These are phyloP conservation scores for Entomobrya multifasciata DNA, from an alignment of 2,888 invertebrate genomes.

Conservation along the genomic window DNA sequence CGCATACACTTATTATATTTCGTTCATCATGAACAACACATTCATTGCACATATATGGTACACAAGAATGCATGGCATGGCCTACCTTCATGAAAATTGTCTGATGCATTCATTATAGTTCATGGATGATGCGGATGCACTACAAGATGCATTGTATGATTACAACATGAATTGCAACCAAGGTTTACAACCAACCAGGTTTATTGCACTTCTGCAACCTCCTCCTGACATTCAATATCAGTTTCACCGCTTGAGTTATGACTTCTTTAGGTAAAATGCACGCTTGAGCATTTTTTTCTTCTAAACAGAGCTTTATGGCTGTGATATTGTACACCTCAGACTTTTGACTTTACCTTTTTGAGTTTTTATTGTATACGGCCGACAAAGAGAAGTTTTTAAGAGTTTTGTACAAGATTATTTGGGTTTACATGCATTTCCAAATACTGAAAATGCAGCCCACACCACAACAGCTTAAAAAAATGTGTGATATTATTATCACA, in stretches of 20 bases:
- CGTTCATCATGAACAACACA: no score
- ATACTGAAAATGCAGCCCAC: no score
- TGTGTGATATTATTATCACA: no score
- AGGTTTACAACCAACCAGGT: slow-evolving; percentile 63
- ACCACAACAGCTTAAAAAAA: no score
- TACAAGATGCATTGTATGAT: slow-evolving; percentile 40
- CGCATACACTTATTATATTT: no score
- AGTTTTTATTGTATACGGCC: slow-evolving; percentile 13
- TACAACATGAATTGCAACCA: slow-evolving; percentile 57
- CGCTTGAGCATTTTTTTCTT: slow-evolving; percentile 22
- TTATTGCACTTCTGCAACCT: slow-evolving; percentile 66
- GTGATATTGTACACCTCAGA: background rate
- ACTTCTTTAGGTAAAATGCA: background rate
- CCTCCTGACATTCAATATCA: slow-evolving; percentile 61
- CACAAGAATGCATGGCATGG: background rate
- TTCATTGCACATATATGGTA: no score
- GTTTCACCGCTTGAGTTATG: slow-evolving; percentile 43
- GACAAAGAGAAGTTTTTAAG: background rate
- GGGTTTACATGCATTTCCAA: no score
- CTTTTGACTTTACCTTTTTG: slow-evolving; percentile 26
- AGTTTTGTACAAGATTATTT: no score
- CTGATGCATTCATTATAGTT: slow-evolving; percentile 33
- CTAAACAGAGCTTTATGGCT: background rate
- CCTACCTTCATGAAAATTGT: background rate
- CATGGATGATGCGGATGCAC: slow-evolving; percentile 34